phyloP scores from a whole-genome alignment of 2,113 vertebrate species.

The Nerophis lumbriciformis region DNA sequence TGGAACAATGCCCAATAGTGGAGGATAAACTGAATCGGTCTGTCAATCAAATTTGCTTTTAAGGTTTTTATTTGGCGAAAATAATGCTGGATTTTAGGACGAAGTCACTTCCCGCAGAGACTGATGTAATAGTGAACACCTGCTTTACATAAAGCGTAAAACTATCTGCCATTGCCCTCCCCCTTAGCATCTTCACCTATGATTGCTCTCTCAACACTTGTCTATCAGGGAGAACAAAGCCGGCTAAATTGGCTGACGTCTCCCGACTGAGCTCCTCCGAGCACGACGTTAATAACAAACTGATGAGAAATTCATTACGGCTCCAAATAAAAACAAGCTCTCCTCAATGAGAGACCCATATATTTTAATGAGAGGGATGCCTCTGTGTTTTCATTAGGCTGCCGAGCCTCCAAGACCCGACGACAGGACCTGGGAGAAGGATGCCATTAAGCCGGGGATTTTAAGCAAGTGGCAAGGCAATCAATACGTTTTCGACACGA shows the following conservation, averaged over 20 bases:
- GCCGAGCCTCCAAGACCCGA: conserved; percentile 48
- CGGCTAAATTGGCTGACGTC: conserved; percentile 63
- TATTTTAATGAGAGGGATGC: conserved; percentile 73
- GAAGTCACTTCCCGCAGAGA: not conserved
- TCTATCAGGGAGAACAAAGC: conserved; percentile 65
- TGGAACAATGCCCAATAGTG: not conserved
- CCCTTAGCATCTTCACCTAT: conserved; percentile 33
- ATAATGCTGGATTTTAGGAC: conserved; percentile 1
- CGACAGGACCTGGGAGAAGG: conserved; percentile 49
- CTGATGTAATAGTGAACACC: not conserved
- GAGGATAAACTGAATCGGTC: conserved; percentile 1
- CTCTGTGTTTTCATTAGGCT: conserved; percentile 67
- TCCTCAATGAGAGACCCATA: conserved; percentile 62
- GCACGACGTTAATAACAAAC: conserved; percentile 71
- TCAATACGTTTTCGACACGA: conserved; percentile 19
- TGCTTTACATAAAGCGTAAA: conserved; percentile 48
- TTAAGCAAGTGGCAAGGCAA: conserved; percentile 41
- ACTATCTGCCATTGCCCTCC: conserved; percentile 30
- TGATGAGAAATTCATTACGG: conserved; percentile 77
- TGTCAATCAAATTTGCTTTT: conserved; percentile 4
- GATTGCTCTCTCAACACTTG: conserved; percentile 54
- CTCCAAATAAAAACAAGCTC: conserved; percentile 74
- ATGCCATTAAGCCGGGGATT: conserved; percentile 54
- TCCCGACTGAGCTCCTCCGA: conserved; percentile 60
- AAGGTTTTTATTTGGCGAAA: conserved; percentile 1